These are phyloP conservation scores for Teleogryllus oceanicus DNA, from an alignment of 2,888 invertebrate species.

Conservation along the genomic window DNA sequence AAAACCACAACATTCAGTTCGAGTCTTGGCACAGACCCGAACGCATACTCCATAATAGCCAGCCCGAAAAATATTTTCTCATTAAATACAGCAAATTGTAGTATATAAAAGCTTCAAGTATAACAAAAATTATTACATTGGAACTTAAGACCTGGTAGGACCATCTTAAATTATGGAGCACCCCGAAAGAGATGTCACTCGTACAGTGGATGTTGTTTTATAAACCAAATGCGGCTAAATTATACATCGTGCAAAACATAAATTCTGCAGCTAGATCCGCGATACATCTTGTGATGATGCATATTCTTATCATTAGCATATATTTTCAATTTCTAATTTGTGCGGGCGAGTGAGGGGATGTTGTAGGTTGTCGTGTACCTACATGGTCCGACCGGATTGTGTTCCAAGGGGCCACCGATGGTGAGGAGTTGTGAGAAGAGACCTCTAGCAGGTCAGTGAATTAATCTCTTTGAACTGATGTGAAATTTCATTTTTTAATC, in stretches of 20 bases:
- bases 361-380: not conserved
- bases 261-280: not conserved
- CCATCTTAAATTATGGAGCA: not conserved
- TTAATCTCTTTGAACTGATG: no score
- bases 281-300: not conserved
- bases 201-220: not conserved
- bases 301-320: conserved; percentile 7
- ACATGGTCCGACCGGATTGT: not conserved
- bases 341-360: not conserved
- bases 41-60: no score
- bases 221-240: conserved; percentile 1
- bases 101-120: not conserved
- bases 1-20: no score
- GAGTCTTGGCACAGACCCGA: no score
- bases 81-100: not conserved
- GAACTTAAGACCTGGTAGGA: not conserved
- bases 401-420: no score
- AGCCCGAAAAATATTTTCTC: not conserved
- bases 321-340: conserved; percentile 10
- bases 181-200: conserved; percentile 1
- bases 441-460: no score
- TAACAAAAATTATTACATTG: not conserved
- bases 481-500: no score
- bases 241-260: not conserved
- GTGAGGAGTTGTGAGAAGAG: no score